These are phyloP conservation scores for Coronaproctus castanopsis DNA, from an alignment of 2,888 invertebrate genomes.

Conservation along the genomic window DNA sequence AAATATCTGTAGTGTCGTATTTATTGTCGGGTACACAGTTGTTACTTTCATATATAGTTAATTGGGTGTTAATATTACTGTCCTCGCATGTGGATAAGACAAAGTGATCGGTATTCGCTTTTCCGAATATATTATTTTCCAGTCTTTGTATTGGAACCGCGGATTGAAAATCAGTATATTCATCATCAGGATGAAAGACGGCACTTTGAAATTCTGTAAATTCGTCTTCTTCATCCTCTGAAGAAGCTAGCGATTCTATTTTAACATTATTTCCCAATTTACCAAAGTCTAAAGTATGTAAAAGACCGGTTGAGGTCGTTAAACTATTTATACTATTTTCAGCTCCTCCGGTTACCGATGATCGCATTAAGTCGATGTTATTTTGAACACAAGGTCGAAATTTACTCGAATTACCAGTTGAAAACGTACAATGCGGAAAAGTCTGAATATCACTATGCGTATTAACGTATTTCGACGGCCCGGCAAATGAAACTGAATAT, in stretches of 20 bases:
- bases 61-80: too few relatives aligned
- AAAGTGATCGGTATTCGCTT: too few relatives aligned
- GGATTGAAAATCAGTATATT: conserved; percentile 18
- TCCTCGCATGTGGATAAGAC: too few relatives aligned
- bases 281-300: too few relatives aligned
- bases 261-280: too few relatives aligned
- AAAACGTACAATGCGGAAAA: too few relatives aligned
- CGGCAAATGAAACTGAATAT: background rate
- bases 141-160: too few relatives aligned
- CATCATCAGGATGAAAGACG: conserved; percentile 14
- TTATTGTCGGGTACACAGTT: too few relatives aligned
- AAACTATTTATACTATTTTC: background rate
- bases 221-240: conserved; percentile 25
- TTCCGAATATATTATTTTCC: too few relatives aligned
- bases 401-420: background rate
- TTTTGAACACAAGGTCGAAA: background rate
- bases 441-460: too few relatives aligned
- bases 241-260: background rate
- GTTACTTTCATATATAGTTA: too few relatives aligned
- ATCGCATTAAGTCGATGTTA: background rate
- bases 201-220: conserved; percentile 32
- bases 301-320: background rate
- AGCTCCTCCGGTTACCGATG: background rate
- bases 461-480: background rate
- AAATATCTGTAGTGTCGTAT: too few relatives aligned